Evolutionary conservation across 2,797 vertebrate genomes (phyloP).

Genomic region (Gymnocypris eckloni): DNA sequence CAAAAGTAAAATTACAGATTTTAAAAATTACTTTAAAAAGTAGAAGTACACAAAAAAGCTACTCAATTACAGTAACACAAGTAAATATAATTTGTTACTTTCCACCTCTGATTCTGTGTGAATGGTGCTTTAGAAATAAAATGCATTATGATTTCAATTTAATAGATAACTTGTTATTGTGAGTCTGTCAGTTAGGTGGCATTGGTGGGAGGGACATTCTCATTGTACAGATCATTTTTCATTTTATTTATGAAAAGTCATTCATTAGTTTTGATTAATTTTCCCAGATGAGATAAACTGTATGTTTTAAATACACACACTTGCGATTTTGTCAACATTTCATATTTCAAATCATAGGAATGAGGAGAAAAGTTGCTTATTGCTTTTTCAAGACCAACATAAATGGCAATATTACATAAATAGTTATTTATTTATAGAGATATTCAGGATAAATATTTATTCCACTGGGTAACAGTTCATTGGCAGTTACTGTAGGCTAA

Average conservation of each 20-base stretch:
- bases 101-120: neutral
- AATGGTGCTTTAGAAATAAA: neutral
- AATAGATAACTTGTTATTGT: neutral
- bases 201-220: neutral
- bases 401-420: neutral
- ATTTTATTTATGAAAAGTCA: neutral
- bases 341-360: neutral
- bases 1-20: no score
- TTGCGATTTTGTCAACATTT: neutral
- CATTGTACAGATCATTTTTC: neutral
- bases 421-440: neutral
- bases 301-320: neutral
- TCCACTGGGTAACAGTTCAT: neutral
- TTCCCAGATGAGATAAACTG: neutral
- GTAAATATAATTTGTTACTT: no score
- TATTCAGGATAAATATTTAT: neutral
- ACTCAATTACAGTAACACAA: no score
- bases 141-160: neutral
- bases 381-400: neutral
- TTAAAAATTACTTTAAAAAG: no score
- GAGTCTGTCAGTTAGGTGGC: neutral
- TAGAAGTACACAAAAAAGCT: no score
- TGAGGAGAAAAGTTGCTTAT: neutral
- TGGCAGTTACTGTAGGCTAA: neutral
- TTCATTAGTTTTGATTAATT: neutral